Conservation (phyloP, 2,888 invertebrate genomes). For the Erpobdella octoculata region DNA sequence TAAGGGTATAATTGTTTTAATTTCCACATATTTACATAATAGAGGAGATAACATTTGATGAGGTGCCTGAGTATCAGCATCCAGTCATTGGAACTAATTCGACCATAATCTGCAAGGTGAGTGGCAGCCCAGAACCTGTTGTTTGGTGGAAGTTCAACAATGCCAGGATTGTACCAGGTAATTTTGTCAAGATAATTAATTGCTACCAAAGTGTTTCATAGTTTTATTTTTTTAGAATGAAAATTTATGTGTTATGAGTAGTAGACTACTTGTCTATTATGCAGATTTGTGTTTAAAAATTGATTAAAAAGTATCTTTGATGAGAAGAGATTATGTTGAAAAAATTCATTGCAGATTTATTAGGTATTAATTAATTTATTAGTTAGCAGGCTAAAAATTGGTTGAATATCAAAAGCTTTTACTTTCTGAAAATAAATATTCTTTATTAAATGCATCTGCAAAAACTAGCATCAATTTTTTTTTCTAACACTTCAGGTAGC, state of each 20-base stretch:
- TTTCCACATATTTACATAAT: no score
- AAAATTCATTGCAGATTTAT: no score
- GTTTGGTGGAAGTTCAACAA: conserved; percentile 10
- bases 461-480: background rate
- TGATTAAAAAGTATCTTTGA: no score
- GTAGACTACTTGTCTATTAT: no score
- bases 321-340: no score
- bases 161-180: background rate
- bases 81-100: background rate
- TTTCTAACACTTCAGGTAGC: background rate
- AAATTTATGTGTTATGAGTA: no score
- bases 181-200: no score
- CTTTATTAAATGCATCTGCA: background rate
- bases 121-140: background rate
- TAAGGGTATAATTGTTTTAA: no score
- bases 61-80: background rate
- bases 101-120: conserved; percentile 6
- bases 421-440: background rate
- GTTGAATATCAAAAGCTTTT: background rate
- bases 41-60: conserved; percentile 19
- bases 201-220: no score
- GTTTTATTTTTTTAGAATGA: no score
- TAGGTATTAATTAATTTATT: no score
- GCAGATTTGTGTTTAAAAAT: no score
- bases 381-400: background rate